Conservation (phyloP, 1,140 invertebrate genomes). For the Leguminivora glycinivorella region DNA sequence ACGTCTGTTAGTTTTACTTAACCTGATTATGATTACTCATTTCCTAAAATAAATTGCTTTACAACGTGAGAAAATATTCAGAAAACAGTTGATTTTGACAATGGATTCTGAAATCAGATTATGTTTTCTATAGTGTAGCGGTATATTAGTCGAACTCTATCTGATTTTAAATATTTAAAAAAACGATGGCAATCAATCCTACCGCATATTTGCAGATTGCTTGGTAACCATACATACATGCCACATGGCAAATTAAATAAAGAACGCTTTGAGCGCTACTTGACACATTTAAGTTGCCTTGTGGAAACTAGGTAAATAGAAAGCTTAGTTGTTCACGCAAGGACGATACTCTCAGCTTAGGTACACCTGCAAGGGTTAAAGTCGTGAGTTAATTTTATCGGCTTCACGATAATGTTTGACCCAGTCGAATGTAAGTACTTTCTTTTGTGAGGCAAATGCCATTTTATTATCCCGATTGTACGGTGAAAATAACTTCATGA, state of each 20-base stretch:
- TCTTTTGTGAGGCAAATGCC: constrained; percentile 25
- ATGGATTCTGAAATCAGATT: not conserved
- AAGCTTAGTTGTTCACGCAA: constrained; percentile 24
- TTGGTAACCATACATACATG: not conserved
- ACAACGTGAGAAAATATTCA: not conserved
- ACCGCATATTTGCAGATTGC: not conserved
- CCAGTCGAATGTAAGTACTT: constrained; percentile 23
- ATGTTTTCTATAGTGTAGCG: not conserved
- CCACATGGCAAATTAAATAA: constrained; percentile 1
- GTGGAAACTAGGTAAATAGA: constrained; percentile 28
- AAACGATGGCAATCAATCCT: not conserved
- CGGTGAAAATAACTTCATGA: not conserved
- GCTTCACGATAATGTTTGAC: constrained; percentile 27
- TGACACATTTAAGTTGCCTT: not conserved
- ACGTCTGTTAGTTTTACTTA: not conserved
- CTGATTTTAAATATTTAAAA: not conserved
- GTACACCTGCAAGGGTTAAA: constrained; percentile 24
- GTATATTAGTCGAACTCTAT: not conserved
- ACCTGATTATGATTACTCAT: not conserved
- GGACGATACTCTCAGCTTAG: constrained; percentile 25
- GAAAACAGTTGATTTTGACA: not conserved
- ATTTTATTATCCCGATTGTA: constrained; percentile 19
- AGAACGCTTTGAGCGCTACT: not conserved
- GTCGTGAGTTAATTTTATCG: constrained; percentile 28
- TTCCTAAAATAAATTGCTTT: not conserved